Conservation (phyloP, 1,140 invertebrate species). For the Ditylenchus dipsaci region DNA sequence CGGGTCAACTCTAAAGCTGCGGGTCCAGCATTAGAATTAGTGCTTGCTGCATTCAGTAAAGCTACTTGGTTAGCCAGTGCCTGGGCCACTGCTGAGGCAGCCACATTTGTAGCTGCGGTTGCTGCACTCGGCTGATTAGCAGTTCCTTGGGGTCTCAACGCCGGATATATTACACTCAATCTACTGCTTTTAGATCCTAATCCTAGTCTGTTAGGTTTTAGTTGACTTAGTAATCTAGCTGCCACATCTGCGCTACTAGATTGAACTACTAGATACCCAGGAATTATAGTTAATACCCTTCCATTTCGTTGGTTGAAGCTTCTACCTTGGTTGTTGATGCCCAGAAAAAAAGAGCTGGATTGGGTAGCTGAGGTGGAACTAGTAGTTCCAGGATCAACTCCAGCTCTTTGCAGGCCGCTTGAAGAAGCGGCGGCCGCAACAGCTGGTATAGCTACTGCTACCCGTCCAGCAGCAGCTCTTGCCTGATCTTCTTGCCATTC, state of each 20-base stretch:
- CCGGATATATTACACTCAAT: too few relatives aligned
- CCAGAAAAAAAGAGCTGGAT: neutral
- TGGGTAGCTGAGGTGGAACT: too few relatives aligned
- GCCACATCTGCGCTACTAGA: neutral
- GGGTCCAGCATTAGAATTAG: neutral
- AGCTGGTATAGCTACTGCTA: neutral
- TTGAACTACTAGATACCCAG: neutral
- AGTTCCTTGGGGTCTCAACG: too few relatives aligned
- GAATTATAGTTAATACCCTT: neutral
- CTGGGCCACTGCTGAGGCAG: neutral
- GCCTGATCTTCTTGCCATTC: neutral
- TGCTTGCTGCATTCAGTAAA: neutral
- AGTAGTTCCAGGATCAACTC: neutral
- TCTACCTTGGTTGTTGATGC: neutral
- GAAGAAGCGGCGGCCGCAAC: neutral
- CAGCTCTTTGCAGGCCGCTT: neutral
- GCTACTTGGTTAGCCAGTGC: neutral
- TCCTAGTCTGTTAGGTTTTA: too few relatives aligned
- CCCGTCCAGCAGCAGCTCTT: neutral
- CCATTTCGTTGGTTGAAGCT: neutral
- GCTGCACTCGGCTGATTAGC: too few relatives aligned
- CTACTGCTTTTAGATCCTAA: too few relatives aligned
- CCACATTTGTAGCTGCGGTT: neutral
- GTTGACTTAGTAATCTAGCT: neutral
- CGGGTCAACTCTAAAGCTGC: too few relatives aligned